Evolutionary conservation across 2,888 invertebrate species (phyloP).

Genomic region (Thymelicus acteon): DNA sequence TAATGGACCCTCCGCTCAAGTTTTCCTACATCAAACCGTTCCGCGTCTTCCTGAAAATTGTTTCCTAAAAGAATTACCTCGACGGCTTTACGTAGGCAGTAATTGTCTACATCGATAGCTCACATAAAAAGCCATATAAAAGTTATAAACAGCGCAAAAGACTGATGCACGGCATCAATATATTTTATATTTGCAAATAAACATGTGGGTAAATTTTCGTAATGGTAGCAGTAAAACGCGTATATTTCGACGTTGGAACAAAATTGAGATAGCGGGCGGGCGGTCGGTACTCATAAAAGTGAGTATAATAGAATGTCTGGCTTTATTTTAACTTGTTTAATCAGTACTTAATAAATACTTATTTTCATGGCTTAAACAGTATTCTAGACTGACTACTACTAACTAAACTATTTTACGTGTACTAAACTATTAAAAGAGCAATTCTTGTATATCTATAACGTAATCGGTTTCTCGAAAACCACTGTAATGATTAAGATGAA

Average conservation of each 20-base stretch:
- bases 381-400: not conserved
- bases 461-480: no score
- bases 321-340: conserved; percentile 45
- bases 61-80: conserved; percentile 4
- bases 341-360: conserved; percentile 19
- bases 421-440: no score
- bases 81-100: conserved; percentile 4
- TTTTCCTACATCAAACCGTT: conserved; percentile 38
- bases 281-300: conserved; percentile 56
- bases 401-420: no score
- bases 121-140: conserved; percentile 29
- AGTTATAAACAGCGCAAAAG: conserved; percentile 51
- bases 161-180: conserved; percentile 63
- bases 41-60: not conserved
- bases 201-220: conserved; percentile 83
- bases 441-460: no score
- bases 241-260: conserved; percentile 50
- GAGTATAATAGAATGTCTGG: conserved; percentile 44
- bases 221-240: conserved; percentile 76
- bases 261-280: conserved; percentile 48
- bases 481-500: no score
- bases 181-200: conserved; percentile 81
- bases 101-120: conserved; percentile 25
- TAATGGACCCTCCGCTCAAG: conserved; percentile 58
- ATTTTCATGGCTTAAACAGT: not conserved